phyloP scores from a whole-genome alignment of 2,888 invertebrate species.

The Cryptus viduatorius region DNA sequence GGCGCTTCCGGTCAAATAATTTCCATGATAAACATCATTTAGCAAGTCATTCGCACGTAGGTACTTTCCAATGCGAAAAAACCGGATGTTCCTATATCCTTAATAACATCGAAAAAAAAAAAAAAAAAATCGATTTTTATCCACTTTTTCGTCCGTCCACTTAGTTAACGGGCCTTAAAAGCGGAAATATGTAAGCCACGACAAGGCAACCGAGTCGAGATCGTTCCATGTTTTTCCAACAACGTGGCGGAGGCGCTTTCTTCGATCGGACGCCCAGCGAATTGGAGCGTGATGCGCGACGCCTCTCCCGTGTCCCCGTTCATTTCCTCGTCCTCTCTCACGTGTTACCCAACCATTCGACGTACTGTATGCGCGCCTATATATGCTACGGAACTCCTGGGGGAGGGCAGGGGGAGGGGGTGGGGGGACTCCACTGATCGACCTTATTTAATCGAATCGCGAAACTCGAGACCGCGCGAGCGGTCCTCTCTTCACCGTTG shows the following conservation, averaged over 20 bases:
- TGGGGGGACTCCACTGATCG: conserved; percentile 32
- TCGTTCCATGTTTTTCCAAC: conserved; percentile 46
- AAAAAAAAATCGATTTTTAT: neutral
- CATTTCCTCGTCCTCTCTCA: conserved; percentile 20
- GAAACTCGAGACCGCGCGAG: conserved; percentile 34
- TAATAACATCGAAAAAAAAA: neutral
- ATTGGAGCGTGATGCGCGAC: conserved; percentile 69
- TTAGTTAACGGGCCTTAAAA: neutral
- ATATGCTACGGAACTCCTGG: conserved; percentile 17
- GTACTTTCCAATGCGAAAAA: too few relatives aligned
- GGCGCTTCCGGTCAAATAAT: too few relatives aligned
- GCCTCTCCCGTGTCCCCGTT: conserved; percentile 43
- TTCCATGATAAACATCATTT: too few relatives aligned
- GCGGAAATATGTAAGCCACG: conserved; percentile 12
- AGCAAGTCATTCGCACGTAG: too few relatives aligned
- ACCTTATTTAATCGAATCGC: conserved; percentile 63
- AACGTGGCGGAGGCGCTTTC: conserved; percentile 26
- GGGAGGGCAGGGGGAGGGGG: too few relatives aligned
- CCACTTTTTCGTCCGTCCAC: neutral
- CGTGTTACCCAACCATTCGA: conserved; percentile 10
- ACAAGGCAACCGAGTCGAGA: neutral
- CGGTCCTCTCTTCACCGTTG: conserved; percentile 51
- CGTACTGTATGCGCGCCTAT: conserved; percentile 6
- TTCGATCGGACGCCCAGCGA: conserved; percentile 63
- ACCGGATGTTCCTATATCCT: too few relatives aligned